These are phyloP conservation scores for Platerodrilus igneus DNA, from an alignment of 2,888 invertebrate species.

Conservation along the genomic window DNA sequence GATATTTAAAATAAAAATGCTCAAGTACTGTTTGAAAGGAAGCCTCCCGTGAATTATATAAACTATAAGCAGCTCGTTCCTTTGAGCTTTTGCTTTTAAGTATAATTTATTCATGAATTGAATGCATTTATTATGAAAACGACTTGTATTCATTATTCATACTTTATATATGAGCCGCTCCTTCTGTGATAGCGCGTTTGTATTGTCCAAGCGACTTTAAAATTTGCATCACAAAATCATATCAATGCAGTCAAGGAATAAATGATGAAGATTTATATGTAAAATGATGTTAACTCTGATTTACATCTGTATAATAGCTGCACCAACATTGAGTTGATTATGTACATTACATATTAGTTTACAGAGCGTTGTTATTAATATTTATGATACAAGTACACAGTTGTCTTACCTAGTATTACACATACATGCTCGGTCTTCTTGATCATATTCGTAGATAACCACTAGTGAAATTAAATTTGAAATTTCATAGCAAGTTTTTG, in stretches of 20 bases:
- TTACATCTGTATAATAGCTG: constrained; percentile 37
- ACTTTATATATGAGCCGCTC: constrained; percentile 32
- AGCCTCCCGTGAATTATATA: too few species aligned
- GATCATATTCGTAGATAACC: too few species aligned
- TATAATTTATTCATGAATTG: constrained; percentile 39
- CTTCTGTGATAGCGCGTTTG: constrained; percentile 32
- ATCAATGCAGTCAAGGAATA: constrained; percentile 33
- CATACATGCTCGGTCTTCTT: too few species aligned
- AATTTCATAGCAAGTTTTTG: too few species aligned
- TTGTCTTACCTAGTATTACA: too few species aligned
- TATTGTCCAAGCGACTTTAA: constrained; percentile 35
- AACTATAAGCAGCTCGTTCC: too few species aligned
- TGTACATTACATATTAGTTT: constrained; percentile 24
- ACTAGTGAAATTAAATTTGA: too few species aligned
- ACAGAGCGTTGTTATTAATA: too few species aligned
- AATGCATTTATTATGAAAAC: constrained; percentile 39
- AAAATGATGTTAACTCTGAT: constrained; percentile 32
- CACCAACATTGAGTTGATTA: constrained; percentile 35
- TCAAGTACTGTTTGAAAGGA: too few species aligned
- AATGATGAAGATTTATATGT: constrained; percentile 37
- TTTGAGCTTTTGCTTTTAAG: too few species aligned
- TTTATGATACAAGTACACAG: too few species aligned
- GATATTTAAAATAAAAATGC: too few species aligned
- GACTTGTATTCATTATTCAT: constrained; percentile 36
- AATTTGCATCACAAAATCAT: constrained; percentile 38